phyloP scores from a whole-genome alignment of 2,888 invertebrate species.

The Argyresthia albistria region DNA sequence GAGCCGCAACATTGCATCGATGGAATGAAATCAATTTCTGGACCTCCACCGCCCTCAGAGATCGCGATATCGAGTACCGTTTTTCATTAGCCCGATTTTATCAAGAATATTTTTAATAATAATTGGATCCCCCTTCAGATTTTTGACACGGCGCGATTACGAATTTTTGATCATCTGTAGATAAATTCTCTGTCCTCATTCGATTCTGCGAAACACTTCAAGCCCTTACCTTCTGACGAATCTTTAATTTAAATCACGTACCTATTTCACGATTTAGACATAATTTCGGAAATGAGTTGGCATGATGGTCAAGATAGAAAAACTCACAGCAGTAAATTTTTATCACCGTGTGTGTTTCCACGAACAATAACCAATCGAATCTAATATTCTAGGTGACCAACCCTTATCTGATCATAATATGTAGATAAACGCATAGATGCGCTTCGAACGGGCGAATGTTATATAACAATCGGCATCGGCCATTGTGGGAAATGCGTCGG shows the following conservation, averaged over 20 bases:
- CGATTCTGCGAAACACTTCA: slow-evolving; percentile 28
- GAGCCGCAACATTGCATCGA: slow-evolving; percentile 29
- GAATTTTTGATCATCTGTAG: slow-evolving; percentile 40
- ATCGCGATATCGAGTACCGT: slow-evolving; percentile 55
- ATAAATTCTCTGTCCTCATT: slow-evolving; percentile 35
- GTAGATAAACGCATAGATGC: slow-evolving; percentile 52
- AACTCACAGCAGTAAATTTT: slow-evolving; percentile 28
- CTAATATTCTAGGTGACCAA: slow-evolving; percentile 34
- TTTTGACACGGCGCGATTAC: slow-evolving; percentile 52
- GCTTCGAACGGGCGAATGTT: slow-evolving; percentile 16
- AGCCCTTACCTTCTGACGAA: neutral
- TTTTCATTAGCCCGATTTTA: slow-evolving; percentile 69
- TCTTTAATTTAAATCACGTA: neutral
- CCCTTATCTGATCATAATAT: slow-evolving; percentile 58
- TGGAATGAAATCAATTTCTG: slow-evolving; percentile 64
- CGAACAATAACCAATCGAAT: slow-evolving; percentile 34
- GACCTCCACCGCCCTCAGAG: slow-evolving; percentile 25
- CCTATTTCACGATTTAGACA: neutral
- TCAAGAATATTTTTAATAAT: slow-evolving; percentile 59
- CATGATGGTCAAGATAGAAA: slow-evolving; percentile 24
- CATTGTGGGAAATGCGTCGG: slow-evolving; percentile 32
- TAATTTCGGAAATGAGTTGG: slow-evolving; percentile 11
- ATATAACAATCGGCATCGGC: neutral
- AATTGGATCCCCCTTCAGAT: slow-evolving; percentile 50
- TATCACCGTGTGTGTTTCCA: slow-evolving; percentile 23